phyloP scores from a whole-genome alignment of 2,113 vertebrate genomes.

The Hiodon tergisus region DNA sequence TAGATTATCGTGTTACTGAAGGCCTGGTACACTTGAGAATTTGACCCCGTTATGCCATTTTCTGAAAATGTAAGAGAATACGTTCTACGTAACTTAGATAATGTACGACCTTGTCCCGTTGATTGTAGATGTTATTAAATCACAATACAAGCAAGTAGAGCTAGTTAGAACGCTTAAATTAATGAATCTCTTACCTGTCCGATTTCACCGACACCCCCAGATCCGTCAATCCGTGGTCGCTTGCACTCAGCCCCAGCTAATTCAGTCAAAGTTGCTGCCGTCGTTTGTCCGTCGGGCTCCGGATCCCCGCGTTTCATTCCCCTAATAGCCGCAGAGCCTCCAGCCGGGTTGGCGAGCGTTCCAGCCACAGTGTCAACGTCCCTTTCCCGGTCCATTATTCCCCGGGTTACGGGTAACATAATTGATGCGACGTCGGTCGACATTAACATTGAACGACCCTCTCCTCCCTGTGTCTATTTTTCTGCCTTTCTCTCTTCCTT shows the following conservation, averaged over 20 bases:
- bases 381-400: slow-evolving; percentile 61
- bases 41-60: neutral
- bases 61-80: neutral
- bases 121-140: neutral
- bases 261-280: slow-evolving; percentile 53
- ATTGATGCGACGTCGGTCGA: slow-evolving; percentile 68
- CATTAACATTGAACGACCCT: slow-evolving; percentile 63
- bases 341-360: slow-evolving; percentile 42
- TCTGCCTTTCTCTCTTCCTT: slow-evolving; percentile 15
- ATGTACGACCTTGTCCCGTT: neutral
- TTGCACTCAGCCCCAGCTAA: slow-evolving; percentile 66
- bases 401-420: slow-evolving; percentile 64
- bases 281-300: slow-evolving; percentile 63
- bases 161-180: neutral
- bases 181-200: slow-evolving; percentile 55
- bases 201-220: slow-evolving; percentile 55
- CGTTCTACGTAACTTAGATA: neutral
- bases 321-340: slow-evolving; percentile 52
- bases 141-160: neutral
- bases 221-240: slow-evolving; percentile 65
- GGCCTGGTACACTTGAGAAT: neutral
- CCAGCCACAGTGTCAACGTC: slow-evolving; percentile 56
- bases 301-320: slow-evolving; percentile 74
- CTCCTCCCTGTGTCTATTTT: slow-evolving; percentile 28
- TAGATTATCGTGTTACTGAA: neutral